These are phyloP conservation scores for Neofelis nebulosa DNA, from an alignment of 2,113 vertebrate genomes.

Conservation along the genomic window DNA sequence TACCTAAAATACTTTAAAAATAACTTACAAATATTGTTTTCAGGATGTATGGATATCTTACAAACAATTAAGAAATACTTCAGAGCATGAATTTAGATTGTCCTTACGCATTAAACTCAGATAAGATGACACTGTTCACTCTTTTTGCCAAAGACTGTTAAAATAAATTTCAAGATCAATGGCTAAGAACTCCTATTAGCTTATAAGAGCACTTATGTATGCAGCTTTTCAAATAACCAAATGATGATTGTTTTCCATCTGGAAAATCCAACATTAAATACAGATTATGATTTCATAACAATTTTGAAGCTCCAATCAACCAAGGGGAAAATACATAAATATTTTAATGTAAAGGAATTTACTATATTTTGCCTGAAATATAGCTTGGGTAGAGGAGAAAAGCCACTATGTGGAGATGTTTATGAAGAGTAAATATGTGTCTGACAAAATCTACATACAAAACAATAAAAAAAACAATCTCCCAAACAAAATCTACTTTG, in stretches of 20 bases:
- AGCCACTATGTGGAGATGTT: not conserved
- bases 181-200: not conserved
- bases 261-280: not conserved
- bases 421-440: not conserved
- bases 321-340: not conserved
- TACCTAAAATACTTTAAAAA: not conserved
- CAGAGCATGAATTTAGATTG: not conserved
- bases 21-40: not conserved
- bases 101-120: not conserved
- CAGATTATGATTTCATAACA: not conserved
- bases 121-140: not conserved
- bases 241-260: not conserved
- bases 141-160: not conserved
- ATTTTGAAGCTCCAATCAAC: not conserved
- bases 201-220: not conserved
- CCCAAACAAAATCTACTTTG: not conserved
- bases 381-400: not conserved
- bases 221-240: not conserved
- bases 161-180: not conserved
- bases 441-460: not conserved
- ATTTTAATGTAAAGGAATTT: not conserved
- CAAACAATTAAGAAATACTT: not conserved
- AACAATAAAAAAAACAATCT: not conserved
- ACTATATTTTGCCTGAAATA: not conserved
- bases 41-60: not conserved